phyloP scores from a whole-genome alignment of 92 coral and sea anemone genomes.

The Phenganax stokvisi region DNA sequence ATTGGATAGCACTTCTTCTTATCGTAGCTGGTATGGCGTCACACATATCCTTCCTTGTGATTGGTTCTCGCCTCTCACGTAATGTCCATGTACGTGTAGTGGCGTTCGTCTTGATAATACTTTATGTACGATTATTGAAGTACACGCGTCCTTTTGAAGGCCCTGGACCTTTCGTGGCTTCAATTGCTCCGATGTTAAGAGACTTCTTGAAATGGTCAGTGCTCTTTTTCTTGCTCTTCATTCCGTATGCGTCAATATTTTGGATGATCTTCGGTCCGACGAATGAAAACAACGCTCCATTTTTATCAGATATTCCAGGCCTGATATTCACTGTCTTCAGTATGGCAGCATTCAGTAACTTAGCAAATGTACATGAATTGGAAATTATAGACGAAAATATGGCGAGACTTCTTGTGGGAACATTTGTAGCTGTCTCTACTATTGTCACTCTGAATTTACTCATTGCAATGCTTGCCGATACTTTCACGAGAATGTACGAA shows the following conservation, averaged over 20 bases:
- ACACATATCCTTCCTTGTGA: conserved; percentile 20
- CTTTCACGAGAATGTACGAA: conserved; percentile 37
- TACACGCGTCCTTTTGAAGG: conserved; percentile 71
- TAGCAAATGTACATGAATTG: not conserved
- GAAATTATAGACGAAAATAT: conserved; percentile 3
- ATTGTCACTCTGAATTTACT: conserved; percentile 27
- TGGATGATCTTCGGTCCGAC: conserved; percentile 41
- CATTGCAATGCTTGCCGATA: conserved; percentile 36
- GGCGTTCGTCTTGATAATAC: conserved; percentile 63
- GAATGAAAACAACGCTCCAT: conserved; percentile 46
- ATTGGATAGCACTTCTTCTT: conserved; percentile 21
- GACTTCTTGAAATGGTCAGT: conserved; percentile 40
- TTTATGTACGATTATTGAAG: conserved; percentile 87
- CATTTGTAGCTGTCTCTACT: conserved; percentile 24
- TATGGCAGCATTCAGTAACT: conserved; percentile 68
- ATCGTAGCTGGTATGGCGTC: conserved; percentile 16
- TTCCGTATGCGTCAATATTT: conserved; percentile 33
- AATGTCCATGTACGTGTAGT: conserved; percentile 61
- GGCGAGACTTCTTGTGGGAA: conserved; percentile 24
- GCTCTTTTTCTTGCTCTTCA: conserved; percentile 23
- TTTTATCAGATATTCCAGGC: conserved; percentile 63
- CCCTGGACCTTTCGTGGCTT: conserved; percentile 37
- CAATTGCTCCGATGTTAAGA: conserved; percentile 33
- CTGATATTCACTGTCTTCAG: conserved; percentile 81
- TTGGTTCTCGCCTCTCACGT: conserved; percentile 23